Percentiles rank a stretch among this genome's conserved stretches.
Conservation (phyloP, 2,888 invertebrate species). For the Drosophila kuntzei region DNA sequence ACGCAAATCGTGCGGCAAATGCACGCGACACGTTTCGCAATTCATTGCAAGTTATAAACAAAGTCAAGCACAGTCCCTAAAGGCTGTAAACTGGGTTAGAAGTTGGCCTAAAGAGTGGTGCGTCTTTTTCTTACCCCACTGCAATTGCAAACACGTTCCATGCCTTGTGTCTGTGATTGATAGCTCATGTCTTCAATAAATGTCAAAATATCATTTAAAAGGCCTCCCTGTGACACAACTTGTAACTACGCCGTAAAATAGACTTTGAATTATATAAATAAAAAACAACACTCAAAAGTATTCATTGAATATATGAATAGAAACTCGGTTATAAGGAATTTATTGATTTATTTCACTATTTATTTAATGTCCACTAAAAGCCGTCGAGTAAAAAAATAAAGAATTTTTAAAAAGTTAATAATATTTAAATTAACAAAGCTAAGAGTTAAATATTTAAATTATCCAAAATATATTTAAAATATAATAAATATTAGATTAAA, state of each 20-base stretch:
- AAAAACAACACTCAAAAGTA: constrained; percentile 40
- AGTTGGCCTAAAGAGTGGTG: constrained; percentile 23
- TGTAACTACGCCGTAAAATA: constrained; percentile 9
- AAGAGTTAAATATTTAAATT: too few species aligned
- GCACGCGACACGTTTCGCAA: constrained; percentile 77
- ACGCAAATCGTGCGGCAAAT: constrained; percentile 74
- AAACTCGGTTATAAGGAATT: too few species aligned
- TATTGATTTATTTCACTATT: neutral
- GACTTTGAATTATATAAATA: constrained; percentile 2
- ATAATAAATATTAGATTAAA: too few species aligned
- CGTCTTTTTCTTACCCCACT: constrained; percentile 9
- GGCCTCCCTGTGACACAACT: neutral
- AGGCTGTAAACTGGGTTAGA: constrained; percentile 27
- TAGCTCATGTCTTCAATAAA: constrained; percentile 57
- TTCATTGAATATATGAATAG: constrained; percentile 18
- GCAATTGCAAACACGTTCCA: constrained; percentile 65
- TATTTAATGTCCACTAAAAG: too few species aligned
- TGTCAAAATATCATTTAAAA: constrained; percentile 56
- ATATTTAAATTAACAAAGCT: too few species aligned
- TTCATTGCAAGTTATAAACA: constrained; percentile 17
- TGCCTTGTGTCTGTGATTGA: constrained; percentile 66
- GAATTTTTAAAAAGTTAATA: too few species aligned
- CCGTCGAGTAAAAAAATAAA: too few species aligned
- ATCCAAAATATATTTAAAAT: too few species aligned
- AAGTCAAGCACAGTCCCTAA: constrained; percentile 10